Percentiles rank a stretch among this genome's conserved stretches.
Evolutionary conservation across 2,797 vertebrate species (phyloP).

Genomic region (Sarcophilus harrisii): DNA sequence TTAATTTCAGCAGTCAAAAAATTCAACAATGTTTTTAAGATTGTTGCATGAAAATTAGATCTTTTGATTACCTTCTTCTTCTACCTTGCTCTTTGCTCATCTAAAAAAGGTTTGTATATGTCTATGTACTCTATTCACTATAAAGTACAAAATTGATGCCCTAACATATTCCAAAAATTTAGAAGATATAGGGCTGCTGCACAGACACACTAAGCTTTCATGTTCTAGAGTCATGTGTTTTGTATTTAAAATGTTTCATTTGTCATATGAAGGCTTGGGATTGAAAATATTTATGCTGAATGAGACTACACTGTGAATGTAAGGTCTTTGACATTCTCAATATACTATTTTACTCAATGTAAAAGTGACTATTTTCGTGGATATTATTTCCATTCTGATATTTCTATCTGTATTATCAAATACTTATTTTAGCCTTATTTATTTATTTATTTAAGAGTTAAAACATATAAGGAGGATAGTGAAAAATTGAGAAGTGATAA

Average conservation of each 20-base stretch:
- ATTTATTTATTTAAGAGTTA: background rate
- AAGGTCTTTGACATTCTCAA: background rate
- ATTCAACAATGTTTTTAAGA: constrained; percentile 62
- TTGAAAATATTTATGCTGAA: background rate
- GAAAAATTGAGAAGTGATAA: background rate
- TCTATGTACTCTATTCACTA: constrained; percentile 39
- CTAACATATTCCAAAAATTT: background rate
- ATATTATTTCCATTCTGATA: background rate
- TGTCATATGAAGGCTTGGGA: constrained; percentile 27
- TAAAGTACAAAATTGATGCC: constrained; percentile 39
- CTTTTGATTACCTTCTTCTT: constrained; percentile 50
- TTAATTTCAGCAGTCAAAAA: constrained; percentile 62
- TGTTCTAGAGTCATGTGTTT: background rate
- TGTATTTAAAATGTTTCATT: constrained; percentile 37
- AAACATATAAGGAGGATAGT: background rate
- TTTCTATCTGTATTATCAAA: background rate
- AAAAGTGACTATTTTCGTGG: background rate
- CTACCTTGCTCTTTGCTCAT: constrained; percentile 51
- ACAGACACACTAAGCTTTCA: constrained; percentile 20
- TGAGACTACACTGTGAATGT: background rate
- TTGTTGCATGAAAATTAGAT: constrained; percentile 62
- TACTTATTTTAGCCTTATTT: background rate
- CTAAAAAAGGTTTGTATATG: constrained; percentile 53
- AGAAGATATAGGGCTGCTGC: constrained; percentile 12
- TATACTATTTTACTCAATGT: background rate